phyloP scores from a whole-genome alignment of 2,113 vertebrate species.

The Misgurnus anguillicaudatus region DNA sequence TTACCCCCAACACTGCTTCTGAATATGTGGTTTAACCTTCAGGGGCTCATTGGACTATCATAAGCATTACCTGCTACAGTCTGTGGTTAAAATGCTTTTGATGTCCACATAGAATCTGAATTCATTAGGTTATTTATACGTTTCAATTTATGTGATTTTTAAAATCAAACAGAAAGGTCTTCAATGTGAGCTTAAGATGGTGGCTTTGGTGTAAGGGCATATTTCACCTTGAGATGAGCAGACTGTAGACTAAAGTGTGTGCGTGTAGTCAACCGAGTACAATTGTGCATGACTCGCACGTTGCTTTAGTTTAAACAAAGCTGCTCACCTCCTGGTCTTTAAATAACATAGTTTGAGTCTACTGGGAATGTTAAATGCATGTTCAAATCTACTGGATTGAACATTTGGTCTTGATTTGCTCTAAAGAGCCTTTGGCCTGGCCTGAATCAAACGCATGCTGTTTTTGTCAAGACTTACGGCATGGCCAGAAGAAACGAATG shows the following conservation, averaged over 20 bases:
- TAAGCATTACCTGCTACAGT: neutral
- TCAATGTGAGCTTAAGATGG: neutral
- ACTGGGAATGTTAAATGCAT: constrained; percentile 40
- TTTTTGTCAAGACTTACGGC: constrained; percentile 24
- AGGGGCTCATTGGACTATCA: too few species aligned
- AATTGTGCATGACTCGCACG: neutral
- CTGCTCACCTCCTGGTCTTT: constrained; percentile 28
- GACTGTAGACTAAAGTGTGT: constrained; percentile 6
- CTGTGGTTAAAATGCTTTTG: too few species aligned
- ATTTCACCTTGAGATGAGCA: constrained; percentile 23
- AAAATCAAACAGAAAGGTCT: neutral
- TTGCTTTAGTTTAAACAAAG: constrained; percentile 26
- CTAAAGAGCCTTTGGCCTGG: constrained; percentile 18
- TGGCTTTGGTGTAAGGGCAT: constrained; percentile 44
- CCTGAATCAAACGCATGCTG: constrained; percentile 40
- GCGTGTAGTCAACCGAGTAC: neutral
- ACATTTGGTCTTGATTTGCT: constrained; percentile 23
- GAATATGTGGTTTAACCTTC: too few species aligned
- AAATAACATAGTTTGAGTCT: constrained; percentile 8
- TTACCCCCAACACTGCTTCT: too few species aligned
- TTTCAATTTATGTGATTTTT: neutral
- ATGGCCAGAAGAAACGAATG: constrained; percentile 30
- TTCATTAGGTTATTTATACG: neutral
- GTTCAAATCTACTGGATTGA: constrained; percentile 24
- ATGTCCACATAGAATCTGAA: neutral